These are phyloP conservation scores for Odontomyia ornata DNA, from an alignment of 2,888 invertebrate genomes.

Conservation along the genomic window DNA sequence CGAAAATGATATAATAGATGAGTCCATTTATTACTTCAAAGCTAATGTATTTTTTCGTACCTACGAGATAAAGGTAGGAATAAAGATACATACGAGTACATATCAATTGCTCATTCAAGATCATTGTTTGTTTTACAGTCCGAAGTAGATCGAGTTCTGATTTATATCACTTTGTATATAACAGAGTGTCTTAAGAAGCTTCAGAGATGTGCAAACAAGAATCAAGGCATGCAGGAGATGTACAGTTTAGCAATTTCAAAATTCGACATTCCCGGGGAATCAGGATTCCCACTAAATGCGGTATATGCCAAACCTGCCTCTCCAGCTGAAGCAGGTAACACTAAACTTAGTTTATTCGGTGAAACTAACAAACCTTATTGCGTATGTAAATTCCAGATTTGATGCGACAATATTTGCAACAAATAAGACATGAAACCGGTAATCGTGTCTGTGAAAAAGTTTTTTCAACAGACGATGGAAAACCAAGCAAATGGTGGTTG, in stretches of 20 bases:
- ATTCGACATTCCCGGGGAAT: slow-evolving; percentile 96
- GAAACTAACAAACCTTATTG: neutral
- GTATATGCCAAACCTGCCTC: slow-evolving; percentile 89
- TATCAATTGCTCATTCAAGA: too few relatives aligned
- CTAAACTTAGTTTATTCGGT: neutral
- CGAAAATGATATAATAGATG: slow-evolving; percentile 93
- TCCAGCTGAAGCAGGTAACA: slow-evolving; percentile 80
- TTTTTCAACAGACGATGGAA: slow-evolving; percentile 88
- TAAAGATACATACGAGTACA: neutral
- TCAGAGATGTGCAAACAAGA: slow-evolving; percentile 89
- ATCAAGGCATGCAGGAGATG: slow-evolving; percentile 94
- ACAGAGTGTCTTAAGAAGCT: slow-evolving; percentile 96
- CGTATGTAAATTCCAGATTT: slow-evolving; percentile 70
- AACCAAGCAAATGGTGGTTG: slow-evolving; percentile 99
- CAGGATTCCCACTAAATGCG: slow-evolving; percentile 93
- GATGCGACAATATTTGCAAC: slow-evolving; percentile 92
- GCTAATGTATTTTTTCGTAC: slow-evolving; percentile 99
- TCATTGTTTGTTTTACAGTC: slow-evolving; percentile 71
- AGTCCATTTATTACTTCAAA: slow-evolving; percentile 96
- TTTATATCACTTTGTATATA: slow-evolving; percentile 96
- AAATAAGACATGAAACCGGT: slow-evolving; percentile 95
- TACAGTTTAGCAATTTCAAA: slow-evolving; percentile 92
- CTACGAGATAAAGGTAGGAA: slow-evolving; percentile 92
- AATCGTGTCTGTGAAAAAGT: slow-evolving; percentile 89
- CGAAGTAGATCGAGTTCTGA: slow-evolving; percentile 94